These are phyloP conservation scores for Pachypsylla venusta DNA, from an alignment of 1,140 invertebrate species.

Conservation along the genomic window DNA sequence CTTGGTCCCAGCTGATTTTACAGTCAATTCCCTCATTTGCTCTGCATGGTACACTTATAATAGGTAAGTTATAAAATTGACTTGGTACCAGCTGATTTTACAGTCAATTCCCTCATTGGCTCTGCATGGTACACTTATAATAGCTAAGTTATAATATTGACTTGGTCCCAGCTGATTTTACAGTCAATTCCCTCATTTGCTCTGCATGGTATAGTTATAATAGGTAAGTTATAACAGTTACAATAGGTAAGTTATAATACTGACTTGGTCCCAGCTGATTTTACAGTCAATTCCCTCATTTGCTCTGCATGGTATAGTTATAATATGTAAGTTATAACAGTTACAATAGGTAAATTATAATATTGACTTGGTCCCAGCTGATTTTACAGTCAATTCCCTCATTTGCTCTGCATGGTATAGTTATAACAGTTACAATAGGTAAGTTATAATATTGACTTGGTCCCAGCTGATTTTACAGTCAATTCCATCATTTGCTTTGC, in stretches of 20 bases:
- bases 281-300: slow-evolving; percentile 65
- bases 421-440: too few relatives aligned
- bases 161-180: slow-evolving; percentile 68
- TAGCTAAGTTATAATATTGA: too few relatives aligned
- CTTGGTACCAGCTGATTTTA: too few relatives aligned
- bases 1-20: slow-evolving; percentile 68
- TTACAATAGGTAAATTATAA: neutral
- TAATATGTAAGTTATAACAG: too few relatives aligned
- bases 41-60: slow-evolving; percentile 64
- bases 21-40: slow-evolving; percentile 59
- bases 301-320: slow-evolving; percentile 59
- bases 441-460: slow-evolving; percentile 52
- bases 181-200: slow-evolving; percentile 60
- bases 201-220: slow-evolving; percentile 56
- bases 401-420: slow-evolving; percentile 66
- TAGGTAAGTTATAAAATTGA: too few relatives aligned
- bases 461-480: slow-evolving; percentile 69
- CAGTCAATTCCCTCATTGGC: slow-evolving; percentile 59
- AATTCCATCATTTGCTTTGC: slow-evolving; percentile 58
- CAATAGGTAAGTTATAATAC: neutral
- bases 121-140: slow-evolving; percentile 64
- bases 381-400: slow-evolving; percentile 64
- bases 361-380: slow-evolving; percentile 64
- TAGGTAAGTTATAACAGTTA: neutral
- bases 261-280: slow-evolving; percentile 72